Conservation (phyloP, 2,888 invertebrate species). For the Cremastinae sp. region DNA sequence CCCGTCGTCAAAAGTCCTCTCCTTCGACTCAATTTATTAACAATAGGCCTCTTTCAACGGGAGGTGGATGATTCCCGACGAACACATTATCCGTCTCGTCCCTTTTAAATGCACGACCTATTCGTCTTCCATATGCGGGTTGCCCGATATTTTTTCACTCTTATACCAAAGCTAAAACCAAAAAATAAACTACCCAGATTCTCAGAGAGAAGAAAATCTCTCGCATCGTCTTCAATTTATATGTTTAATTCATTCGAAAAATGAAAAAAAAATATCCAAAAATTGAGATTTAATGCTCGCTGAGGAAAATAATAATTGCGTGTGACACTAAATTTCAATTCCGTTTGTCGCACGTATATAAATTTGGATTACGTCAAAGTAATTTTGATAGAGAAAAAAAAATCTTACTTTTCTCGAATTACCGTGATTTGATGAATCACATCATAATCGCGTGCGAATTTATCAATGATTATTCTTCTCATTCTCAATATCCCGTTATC, state of each 20-base stretch:
- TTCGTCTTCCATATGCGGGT: constrained; percentile 56
- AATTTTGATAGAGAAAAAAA: neutral
- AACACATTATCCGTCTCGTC: constrained; percentile 55
- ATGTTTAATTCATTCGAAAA: too few relatives aligned
- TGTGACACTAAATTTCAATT: too few relatives aligned
- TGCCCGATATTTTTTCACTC: constrained; percentile 36
- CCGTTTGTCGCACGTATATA: too few relatives aligned
- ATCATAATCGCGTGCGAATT: constrained; percentile 15
- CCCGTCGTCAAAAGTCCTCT: constrained; percentile 58
- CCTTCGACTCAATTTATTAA: constrained; percentile 78
- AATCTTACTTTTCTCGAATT: constrained; percentile 3
- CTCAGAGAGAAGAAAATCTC: too few relatives aligned
- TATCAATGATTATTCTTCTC: constrained; percentile 40
- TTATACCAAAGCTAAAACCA: neutral
- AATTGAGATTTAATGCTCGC: neutral
- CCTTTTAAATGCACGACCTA: constrained; percentile 25
- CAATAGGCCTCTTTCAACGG: constrained; percentile 78
- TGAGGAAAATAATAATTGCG: too few relatives aligned
- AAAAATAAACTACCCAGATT: neutral
- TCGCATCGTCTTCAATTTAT: too few relatives aligned
- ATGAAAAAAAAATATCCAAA: neutral
- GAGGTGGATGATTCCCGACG: constrained; percentile 64
- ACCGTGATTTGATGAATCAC: constrained; percentile 1
- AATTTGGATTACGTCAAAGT: constrained; percentile 7
- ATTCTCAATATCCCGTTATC: constrained; percentile 17